phyloP scores from a whole-genome alignment of 2,113 vertebrate genomes.

The Gopherus evgoodei region DNA sequence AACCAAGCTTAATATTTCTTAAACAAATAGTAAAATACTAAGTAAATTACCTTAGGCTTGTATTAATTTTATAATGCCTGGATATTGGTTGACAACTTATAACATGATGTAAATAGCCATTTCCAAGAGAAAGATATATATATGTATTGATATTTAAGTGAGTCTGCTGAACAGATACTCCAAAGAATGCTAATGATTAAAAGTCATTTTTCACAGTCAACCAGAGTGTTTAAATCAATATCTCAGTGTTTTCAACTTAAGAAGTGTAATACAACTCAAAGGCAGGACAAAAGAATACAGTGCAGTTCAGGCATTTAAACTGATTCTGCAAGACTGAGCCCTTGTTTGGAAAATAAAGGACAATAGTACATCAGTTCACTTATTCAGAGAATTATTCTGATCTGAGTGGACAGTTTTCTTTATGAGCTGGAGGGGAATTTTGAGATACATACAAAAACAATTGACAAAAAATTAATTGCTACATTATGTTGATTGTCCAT shows the following conservation, averaged over 20 bases:
- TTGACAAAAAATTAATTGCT: background rate
- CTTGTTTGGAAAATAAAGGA: background rate
- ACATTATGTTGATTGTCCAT: background rate
- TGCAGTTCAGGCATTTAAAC: background rate
- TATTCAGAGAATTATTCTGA: background rate
- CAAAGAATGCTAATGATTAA: background rate
- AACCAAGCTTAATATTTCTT: background rate
- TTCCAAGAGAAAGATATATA: background rate
- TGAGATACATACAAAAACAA: no score
- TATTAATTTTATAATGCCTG: background rate
- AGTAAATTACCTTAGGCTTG: background rate
- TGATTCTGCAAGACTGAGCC: background rate
- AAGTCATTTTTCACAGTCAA: background rate
- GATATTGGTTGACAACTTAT: background rate
- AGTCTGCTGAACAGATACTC: background rate
- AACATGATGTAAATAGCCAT: background rate
- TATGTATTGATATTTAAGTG: background rate
- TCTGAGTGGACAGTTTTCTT: rapidly evolving
- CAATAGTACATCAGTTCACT: background rate
- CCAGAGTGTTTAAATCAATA: background rate
- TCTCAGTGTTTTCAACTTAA: background rate
- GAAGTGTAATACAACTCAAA: background rate
- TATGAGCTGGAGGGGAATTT: background rate
- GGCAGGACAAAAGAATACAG: background rate
- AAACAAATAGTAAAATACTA: no score